These are phyloP conservation scores for Protobothrops flavoviridis DNA, from an alignment of 2,113 vertebrate genomes.

Conservation along the genomic window DNA sequence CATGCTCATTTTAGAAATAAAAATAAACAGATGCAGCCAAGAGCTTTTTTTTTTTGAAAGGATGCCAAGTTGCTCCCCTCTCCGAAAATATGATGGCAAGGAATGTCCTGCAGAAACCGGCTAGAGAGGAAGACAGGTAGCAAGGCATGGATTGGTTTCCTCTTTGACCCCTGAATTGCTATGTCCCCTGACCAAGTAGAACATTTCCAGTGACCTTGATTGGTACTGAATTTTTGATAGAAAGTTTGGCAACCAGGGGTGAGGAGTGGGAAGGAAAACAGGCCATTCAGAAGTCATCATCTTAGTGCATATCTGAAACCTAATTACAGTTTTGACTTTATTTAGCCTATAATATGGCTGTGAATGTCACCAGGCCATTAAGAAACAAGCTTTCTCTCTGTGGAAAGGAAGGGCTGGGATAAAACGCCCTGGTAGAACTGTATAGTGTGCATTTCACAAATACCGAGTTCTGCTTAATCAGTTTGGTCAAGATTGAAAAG, in stretches of 20 bases:
- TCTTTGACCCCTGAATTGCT: not conserved
- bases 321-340: not conserved
- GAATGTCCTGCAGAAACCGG: not conserved
- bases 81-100: not conserved
- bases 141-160: too few relatives aligned
- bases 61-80: not conserved
- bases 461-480: not conserved
- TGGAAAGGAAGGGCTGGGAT: not conserved
- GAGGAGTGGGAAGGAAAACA: not conserved
- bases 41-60: not conserved
- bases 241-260: fast-evolving
- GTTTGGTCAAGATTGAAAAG: not conserved
- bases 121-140: not conserved
- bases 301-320: not conserved
- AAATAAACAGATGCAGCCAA: not conserved
- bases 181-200: fast-evolving
- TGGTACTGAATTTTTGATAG: fast-evolving
- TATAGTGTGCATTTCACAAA: not conserved
- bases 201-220: not conserved
- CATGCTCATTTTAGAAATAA: not conserved
- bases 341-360: not conserved
- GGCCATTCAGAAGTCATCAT: not conserved
- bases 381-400: not conserved
- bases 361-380: not conserved
- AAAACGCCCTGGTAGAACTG: not conserved